Conservation (phyloP, 2,113 vertebrate species). For the Arizona elegans region DNA sequence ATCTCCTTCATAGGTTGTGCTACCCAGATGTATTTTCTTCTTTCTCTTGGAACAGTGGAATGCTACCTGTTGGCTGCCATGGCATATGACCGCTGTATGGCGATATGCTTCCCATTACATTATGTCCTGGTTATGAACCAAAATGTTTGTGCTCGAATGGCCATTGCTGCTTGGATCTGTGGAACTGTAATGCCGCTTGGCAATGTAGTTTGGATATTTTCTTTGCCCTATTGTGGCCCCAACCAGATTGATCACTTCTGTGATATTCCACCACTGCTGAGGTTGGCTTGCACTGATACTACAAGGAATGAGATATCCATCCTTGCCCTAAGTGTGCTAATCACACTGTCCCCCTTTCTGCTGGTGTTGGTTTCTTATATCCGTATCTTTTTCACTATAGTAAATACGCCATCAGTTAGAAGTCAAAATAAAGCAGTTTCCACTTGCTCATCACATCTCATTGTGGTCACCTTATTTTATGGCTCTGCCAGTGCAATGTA, state of each 20-base stretch:
- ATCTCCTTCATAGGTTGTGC: background rate
- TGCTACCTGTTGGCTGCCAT: background rate
- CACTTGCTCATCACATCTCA: conserved; percentile 23
- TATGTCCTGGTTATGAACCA: background rate
- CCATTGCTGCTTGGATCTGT: background rate
- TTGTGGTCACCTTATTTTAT: conserved; percentile 41
- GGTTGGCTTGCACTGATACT: background rate
- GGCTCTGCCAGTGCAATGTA: conserved; percentile 39
- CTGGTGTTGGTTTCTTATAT: conserved; percentile 37
- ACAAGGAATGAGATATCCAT: conserved; percentile 29
- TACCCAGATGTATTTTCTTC: background rate
- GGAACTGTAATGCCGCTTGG: background rate
- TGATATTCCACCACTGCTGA: background rate
- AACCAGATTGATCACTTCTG: conserved; percentile 1
- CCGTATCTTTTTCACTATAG: conserved; percentile 10
- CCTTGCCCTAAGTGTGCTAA: conserved; percentile 35
- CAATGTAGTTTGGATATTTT: background rate
- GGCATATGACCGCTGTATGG: background rate
- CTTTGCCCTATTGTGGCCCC: background rate
- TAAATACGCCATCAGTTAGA: conserved; percentile 23
- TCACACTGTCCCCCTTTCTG: conserved; percentile 34
- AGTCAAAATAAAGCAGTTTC: conserved; percentile 24
- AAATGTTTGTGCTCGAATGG: background rate
- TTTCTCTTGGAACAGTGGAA: background rate
- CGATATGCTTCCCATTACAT: background rate